Conservation (phyloP, 2,888 invertebrate species). For the Cancer borealis region DNA sequence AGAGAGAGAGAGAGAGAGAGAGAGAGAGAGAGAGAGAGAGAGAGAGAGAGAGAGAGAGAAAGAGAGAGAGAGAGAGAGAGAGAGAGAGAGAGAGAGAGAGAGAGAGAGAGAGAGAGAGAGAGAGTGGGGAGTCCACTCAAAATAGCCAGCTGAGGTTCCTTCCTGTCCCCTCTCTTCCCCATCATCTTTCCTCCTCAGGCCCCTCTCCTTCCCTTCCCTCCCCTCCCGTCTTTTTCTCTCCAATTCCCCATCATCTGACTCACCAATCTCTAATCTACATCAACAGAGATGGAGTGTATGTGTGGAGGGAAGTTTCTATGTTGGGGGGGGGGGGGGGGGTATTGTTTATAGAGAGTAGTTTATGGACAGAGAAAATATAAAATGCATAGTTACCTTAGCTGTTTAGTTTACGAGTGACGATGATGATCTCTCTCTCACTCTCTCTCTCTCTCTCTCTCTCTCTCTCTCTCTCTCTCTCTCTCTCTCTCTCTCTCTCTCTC, state of each 20-base stretch:
- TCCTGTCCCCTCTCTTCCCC: background rate
- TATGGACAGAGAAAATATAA: background rate
- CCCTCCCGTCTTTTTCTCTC: background rate
- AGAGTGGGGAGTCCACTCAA: background rate
- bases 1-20: conserved; percentile 42
- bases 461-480: conserved; percentile 33
- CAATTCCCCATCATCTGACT: background rate
- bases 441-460: background rate
- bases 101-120: conserved; percentile 49
- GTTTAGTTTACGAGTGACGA: no score
- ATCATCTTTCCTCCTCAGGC: background rate
- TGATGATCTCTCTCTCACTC: background rate
- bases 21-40: conserved; percentile 35
- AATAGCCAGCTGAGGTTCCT: background rate
- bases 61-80: conserved; percentile 49
- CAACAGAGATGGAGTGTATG: background rate
- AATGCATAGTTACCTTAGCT: no score
- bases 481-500: background rate
- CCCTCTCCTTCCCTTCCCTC: background rate
- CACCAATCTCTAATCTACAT: background rate
- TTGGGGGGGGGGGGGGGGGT: no score
- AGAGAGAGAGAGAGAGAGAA: conserved; percentile 38
- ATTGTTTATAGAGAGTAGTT: background rate
- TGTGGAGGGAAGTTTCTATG: background rate
- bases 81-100: conserved; percentile 36